Conservation (phyloP, 1,140 invertebrate species). For the Drosophila santomea region DNA sequence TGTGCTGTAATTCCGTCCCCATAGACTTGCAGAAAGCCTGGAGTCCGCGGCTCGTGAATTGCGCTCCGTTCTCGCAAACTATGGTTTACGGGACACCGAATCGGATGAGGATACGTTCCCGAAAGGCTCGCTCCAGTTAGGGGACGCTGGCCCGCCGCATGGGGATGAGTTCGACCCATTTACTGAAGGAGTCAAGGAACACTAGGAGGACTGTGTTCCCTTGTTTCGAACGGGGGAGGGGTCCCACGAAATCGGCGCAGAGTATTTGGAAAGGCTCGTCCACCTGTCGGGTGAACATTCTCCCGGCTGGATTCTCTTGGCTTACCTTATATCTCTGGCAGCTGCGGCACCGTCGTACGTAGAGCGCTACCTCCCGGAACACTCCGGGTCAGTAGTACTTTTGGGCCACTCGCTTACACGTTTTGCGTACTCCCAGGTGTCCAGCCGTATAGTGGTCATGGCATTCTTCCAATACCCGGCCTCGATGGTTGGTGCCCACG, state of each 20-base stretch:
- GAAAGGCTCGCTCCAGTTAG: background rate
- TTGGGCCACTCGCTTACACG: too few relatives aligned
- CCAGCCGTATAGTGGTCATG: too few relatives aligned
- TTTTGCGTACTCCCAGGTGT: too few relatives aligned
- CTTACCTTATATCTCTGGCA: background rate
- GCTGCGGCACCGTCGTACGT: background rate
- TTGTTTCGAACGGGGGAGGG: background rate
- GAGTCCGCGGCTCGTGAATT: background rate
- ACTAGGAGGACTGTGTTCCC: too few relatives aligned
- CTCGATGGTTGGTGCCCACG: background rate
- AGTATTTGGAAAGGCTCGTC: background rate
- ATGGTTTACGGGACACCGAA: background rate
- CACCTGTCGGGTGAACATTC: background rate
- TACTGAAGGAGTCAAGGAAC: too few relatives aligned
- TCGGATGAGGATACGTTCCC: background rate
- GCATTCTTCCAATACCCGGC: background rate
- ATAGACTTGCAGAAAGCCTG: background rate
- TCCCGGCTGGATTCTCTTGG: background rate
- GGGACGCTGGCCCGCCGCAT: background rate
- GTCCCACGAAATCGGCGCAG: background rate
- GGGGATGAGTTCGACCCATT: too few relatives aligned
- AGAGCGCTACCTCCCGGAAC: background rate
- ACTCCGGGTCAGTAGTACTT: too few relatives aligned
- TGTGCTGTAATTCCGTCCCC: constrained; percentile 1
- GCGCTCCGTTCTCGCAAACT: background rate